These are phyloP conservation scores for Epistrophe grossulariae DNA, from an alignment of 2,888 invertebrate genomes.

Conservation along the genomic window DNA sequence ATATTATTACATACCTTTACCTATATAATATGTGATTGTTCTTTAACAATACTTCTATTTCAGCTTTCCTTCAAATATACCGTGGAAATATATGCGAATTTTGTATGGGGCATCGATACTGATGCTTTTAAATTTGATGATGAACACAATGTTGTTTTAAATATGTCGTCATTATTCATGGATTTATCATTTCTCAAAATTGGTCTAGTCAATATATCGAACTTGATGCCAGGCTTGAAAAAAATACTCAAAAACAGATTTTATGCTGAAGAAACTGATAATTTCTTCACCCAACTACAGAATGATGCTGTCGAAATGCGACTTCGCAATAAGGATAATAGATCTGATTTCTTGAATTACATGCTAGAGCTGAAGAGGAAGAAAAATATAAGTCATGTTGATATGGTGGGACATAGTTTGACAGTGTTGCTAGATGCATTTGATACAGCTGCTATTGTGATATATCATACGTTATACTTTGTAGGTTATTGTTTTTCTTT, in stretches of 20 bases:
- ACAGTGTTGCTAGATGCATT: slow-evolving; percentile 81
- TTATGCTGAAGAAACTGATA: slow-evolving; percentile 86
- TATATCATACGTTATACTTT: slow-evolving; percentile 77
- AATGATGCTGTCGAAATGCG: slow-evolving; percentile 79
- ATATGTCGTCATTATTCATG: slow-evolving; percentile 78
- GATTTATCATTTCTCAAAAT: slow-evolving; percentile 76
- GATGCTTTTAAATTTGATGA: slow-evolving; percentile 77
- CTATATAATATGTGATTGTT: too few relatives aligned
- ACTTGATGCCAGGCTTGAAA: slow-evolving; percentile 77
- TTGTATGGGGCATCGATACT: slow-evolving; percentile 81
- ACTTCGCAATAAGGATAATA: slow-evolving; percentile 68
- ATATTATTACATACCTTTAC: neutral
- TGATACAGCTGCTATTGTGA: slow-evolving; percentile 80
- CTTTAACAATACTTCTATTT: neutral
- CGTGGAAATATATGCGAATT: slow-evolving; percentile 79
- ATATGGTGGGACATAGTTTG: slow-evolving; percentile 80
- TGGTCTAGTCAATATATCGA: slow-evolving; percentile 77
- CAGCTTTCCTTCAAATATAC: slow-evolving; percentile 80
- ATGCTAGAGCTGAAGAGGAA: slow-evolving; percentile 79
- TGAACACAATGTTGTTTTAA: slow-evolving; percentile 74
- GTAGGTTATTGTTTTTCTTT: slow-evolving; percentile 30
- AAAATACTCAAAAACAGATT: slow-evolving; percentile 77
- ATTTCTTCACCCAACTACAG: slow-evolving; percentile 79
- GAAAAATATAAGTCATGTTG: slow-evolving; percentile 78
- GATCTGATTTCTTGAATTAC: slow-evolving; percentile 80